Conservation (phyloP, 2,113 vertebrate genomes). For the Stomatorhinus ivindoensis region DNA sequence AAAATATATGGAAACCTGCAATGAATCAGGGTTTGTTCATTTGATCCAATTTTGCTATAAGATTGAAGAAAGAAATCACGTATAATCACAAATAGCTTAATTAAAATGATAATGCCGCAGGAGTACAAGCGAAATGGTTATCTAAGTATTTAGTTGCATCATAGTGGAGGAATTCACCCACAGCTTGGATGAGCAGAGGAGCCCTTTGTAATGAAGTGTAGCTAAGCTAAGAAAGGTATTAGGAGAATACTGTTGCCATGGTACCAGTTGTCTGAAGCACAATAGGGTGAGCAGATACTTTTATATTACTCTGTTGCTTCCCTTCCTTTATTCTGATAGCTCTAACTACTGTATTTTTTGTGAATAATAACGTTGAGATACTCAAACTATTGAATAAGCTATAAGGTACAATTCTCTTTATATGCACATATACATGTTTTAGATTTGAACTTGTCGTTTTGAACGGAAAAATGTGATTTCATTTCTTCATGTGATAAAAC, state of each 20-base stretch:
- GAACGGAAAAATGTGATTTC: not conserved
- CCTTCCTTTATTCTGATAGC: not conserved
- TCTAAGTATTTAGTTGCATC: not conserved
- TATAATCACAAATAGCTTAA: not conserved
- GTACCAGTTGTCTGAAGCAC: constrained; percentile 10
- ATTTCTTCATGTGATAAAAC: not conserved
- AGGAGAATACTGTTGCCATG: constrained; percentile 10
- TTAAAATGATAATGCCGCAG: not conserved
- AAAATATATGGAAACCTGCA: no score
- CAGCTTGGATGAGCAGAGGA: not conserved
- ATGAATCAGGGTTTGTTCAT: no score
- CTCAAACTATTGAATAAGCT: not conserved
- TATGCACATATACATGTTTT: not conserved
- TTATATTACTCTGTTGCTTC: not conserved
- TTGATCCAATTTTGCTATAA: not conserved
- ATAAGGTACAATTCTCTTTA: not conserved
- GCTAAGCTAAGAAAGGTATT: not conserved
- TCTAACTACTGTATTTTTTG: not conserved
- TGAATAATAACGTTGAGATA: not conserved
- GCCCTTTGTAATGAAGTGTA: not conserved
- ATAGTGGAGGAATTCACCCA: not conserved
- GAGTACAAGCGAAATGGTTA: not conserved
- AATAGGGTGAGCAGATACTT: not conserved
- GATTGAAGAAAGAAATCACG: not conserved
- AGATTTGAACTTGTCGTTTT: not conserved